These are phyloP conservation scores for Habropoda laboriosa DNA, from an alignment of 1,140 invertebrate species.

Conservation along the genomic window DNA sequence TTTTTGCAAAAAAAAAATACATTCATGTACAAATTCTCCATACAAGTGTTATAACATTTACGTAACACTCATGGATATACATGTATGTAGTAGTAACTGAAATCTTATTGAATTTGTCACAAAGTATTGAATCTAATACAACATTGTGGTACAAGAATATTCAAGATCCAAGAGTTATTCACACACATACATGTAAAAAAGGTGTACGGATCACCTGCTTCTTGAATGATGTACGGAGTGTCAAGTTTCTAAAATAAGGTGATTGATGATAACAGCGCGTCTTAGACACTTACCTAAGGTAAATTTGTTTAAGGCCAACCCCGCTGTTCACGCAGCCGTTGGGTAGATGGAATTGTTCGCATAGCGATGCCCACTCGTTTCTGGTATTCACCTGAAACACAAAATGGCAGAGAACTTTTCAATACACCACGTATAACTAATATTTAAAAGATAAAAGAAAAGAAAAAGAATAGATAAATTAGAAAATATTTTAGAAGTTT, in stretches of 20 bases:
- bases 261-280: slow-evolving; percentile 12
- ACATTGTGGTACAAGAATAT: too few species aligned
- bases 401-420: slow-evolving; percentile 38
- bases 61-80: too few species aligned
- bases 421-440: neutral
- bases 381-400: slow-evolving; percentile 90
- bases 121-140: neutral
- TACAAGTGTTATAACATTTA: too few species aligned
- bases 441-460: neutral
- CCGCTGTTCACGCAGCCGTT: slow-evolving; percentile 92
- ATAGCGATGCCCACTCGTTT: slow-evolving; percentile 92
- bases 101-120: too few species aligned
- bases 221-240: neutral
- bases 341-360: slow-evolving; percentile 89
- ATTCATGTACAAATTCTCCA: too few species aligned
- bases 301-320: slow-evolving; percentile 93
- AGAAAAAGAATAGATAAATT: too few species aligned
- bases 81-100: too few species aligned
- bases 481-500: too few species aligned
- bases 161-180: neutral
- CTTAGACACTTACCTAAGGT: slow-evolving; percentile 88
- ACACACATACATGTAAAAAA: neutral
- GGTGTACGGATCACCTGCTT: neutral
- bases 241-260: slow-evolving; percentile 12
- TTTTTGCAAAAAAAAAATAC: too few species aligned